Percentiles rank a stretch among this genome's conserved stretches.
phyloP scores from a whole-genome alignment of 2,113 vertebrate genomes.

The Rhizomys pruinosus region DNA sequence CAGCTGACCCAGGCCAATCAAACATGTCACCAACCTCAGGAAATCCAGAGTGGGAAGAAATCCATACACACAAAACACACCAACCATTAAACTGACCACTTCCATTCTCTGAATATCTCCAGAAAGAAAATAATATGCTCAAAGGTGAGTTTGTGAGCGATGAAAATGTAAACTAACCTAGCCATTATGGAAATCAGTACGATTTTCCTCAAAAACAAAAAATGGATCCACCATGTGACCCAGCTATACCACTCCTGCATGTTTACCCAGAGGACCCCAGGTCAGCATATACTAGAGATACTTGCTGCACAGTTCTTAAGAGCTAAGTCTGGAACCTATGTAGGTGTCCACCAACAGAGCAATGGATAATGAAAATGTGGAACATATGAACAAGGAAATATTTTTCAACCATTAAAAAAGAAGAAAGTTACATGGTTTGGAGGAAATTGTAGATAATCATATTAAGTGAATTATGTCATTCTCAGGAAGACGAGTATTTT shows the following conservation, averaged over 20 bases:
- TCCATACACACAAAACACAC: neutral
- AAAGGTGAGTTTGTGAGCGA: neutral
- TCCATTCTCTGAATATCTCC: constrained; percentile 10
- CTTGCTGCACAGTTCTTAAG: neutral
- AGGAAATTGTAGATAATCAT: neutral
- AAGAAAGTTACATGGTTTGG: neutral
- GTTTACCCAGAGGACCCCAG: too few relatives aligned
- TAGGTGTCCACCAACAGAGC: neutral
- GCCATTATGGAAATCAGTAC: too few relatives aligned
- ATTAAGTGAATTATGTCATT: neutral
- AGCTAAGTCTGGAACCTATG: neutral
- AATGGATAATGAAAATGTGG: neutral
- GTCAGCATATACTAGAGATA: too few relatives aligned
- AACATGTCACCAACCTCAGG: neutral
- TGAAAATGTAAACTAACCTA: too few relatives aligned
- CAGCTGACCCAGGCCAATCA: neutral
- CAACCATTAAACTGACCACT: constrained; percentile 3
- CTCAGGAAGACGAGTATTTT: neutral
- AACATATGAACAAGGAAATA: neutral
- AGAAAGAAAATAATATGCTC: neutral
- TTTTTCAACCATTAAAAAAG: neutral
- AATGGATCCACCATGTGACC: neutral
- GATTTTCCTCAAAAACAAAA: neutral
- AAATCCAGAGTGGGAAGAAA: neutral
- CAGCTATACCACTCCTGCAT: neutral